phyloP scores from a whole-genome alignment of 2,113 vertebrate species.

The Ceyx margarethae region DNA sequence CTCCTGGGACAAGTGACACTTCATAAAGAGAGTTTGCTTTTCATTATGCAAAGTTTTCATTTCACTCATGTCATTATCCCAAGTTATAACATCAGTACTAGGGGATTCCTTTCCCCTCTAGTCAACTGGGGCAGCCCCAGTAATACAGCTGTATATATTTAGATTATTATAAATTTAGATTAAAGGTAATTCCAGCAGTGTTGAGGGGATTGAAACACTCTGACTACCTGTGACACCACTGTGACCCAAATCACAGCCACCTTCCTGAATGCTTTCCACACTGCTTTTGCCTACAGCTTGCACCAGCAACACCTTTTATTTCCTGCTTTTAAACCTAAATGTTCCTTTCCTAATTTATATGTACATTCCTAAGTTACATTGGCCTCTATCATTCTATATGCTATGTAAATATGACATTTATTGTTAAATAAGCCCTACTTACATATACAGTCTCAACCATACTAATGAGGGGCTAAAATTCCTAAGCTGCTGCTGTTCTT shows the following conservation, averaged over 20 bases:
- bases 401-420: slow-evolving; percentile 10
- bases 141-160: neutral
- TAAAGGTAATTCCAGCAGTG: neutral
- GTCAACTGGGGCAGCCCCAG: neutral
- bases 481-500: neutral
- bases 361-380: neutral
- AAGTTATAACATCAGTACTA: neutral
- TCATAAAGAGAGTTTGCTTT: neutral
- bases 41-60: no score
- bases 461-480: neutral
- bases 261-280: neutral
- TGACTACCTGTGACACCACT: neutral
- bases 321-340: neutral
- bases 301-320: neutral
- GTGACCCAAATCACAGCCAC: neutral
- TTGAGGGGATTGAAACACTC: neutral
- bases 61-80: neutral
- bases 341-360: neutral
- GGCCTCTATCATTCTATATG: neutral
- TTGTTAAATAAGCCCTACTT: neutral
- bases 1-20: neutral
- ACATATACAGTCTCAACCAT: neutral
- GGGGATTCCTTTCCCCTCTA: neutral
- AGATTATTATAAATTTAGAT: neutral
- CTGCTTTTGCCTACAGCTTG: neutral